Base-by-base conservation (phyloP, 2,113 vertebrate species). In the Hirundichthys speculiger region DNA sequence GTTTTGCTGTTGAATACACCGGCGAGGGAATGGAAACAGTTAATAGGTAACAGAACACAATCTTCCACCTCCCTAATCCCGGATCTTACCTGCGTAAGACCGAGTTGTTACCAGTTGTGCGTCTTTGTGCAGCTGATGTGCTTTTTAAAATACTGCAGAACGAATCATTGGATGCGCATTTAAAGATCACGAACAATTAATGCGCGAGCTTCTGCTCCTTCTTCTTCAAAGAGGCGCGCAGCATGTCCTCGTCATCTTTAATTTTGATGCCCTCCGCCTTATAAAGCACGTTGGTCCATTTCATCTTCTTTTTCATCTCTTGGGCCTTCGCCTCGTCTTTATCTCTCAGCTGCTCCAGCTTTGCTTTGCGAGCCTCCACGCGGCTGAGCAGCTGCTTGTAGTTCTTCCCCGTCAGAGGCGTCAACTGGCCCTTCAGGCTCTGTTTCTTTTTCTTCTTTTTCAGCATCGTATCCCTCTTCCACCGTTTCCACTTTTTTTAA, bases 351-450 rank as follows among this genome's bases (percentile, higher is more conserved):
- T 93, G 79, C 49, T 96, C 94, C 77, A 99, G 76, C 63, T 91
- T 94, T 2, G 48, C 88, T 43, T 92, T 96, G 70, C 95, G 93
- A 0, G 80, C 87, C 67, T 94, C 94, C 64, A 99, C 83, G 1
- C 96, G 92, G 54, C 73, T 91, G 56, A 99, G 92, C 75, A 98
- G 93, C 89, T 98, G 96, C 78, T 96, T 96, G 87, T 95, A 98
- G 88, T 98, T 99, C 64, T 70, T 96, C 13, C 98, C 98, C 0
- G 93, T 95, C 64, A 99, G 89, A 0, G 98, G 96, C 0, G 96
- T 95, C 10, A 97, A 79, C 3, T 93, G 91, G 40, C 96, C 96
- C 77, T 98, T 98, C 38, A 94, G 52, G 0, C 60, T 75, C 77
- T 83, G 89, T 75, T 92, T 92, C 87, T 93, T 96, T 60, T 92